Conservation (phyloP, 1,140 invertebrate species). For the Lepidurus packardi region DNA sequence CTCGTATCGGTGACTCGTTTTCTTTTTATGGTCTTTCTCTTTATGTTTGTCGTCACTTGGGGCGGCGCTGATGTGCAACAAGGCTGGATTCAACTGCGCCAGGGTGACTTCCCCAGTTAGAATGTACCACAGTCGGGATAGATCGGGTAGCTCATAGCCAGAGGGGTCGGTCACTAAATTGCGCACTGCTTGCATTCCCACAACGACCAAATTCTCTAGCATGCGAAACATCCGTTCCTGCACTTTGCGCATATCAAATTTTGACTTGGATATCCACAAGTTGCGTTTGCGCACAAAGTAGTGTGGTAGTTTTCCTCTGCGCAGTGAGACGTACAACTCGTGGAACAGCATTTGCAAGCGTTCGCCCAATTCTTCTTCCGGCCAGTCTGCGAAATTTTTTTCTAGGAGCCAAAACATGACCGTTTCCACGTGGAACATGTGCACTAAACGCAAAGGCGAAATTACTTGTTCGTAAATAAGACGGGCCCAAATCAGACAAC, state of each 20-base stretch:
- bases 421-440: conserved; percentile 62
- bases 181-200: conserved; percentile 58
- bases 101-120: conserved; percentile 46
- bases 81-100: conserved; percentile 43
- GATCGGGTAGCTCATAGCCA: conserved; percentile 59
- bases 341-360: conserved; percentile 55
- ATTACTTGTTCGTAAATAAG: conserved; percentile 61
- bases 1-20: conserved; percentile 27
- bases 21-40: conserved; percentile 25
- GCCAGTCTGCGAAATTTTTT: conserved; percentile 58
- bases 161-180: conserved; percentile 54
- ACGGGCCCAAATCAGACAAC: conserved; percentile 59
- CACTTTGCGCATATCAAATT: conserved; percentile 54
- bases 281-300: conserved; percentile 68
- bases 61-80: conserved; percentile 31
- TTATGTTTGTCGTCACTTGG: background rate
- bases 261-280: conserved; percentile 61
- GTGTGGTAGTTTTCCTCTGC: conserved; percentile 55
- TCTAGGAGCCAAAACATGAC: conserved; percentile 74
- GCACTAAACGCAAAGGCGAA: conserved; percentile 50
- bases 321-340: conserved; percentile 47
- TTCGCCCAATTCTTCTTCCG: conserved; percentile 60
- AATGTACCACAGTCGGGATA: conserved; percentile 55
- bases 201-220: conserved; percentile 60
- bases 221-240: conserved; percentile 62